Evolutionary conservation across 2,113 vertebrate species (phyloP).

Genomic region (Podilymbus podiceps): DNA sequence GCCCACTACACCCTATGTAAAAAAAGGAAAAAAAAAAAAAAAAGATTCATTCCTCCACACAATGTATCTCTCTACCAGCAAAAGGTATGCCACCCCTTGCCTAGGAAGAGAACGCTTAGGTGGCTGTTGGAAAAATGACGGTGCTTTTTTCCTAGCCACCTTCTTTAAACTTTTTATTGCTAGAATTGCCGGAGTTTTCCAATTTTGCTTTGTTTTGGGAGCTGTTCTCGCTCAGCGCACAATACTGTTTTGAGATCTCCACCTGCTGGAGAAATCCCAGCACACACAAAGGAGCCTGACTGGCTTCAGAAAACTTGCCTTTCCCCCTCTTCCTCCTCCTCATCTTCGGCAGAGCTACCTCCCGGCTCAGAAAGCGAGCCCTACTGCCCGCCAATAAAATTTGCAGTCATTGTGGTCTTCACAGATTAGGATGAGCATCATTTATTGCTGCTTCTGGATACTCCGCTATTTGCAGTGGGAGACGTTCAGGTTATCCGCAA

Average conservation of each 20-base stretch:
- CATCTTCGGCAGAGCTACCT: not conserved
- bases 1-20: constrained; percentile 28
- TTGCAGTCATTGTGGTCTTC: not conserved
- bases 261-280: constrained; percentile 21
- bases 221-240: not conserved
- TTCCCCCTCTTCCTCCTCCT: not conserved
- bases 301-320: not conserved
- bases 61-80: not conserved
- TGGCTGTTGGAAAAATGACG: not conserved
- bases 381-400: not conserved
- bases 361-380: accelerated
- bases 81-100: not conserved
- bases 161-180: not conserved
- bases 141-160: not conserved
- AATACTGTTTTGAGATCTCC: not conserved
- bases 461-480: not conserved
- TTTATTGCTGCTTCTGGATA: not conserved
- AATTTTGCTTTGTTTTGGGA: constrained; percentile 10
- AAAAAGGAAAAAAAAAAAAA: not conserved
- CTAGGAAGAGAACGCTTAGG: not conserved
- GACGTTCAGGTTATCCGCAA: accelerated
- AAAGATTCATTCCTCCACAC: constrained; percentile 43
- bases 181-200: not conserved
- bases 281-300: not conserved
- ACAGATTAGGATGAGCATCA: not conserved